Evolutionary conservation across 2,797 vertebrate genomes (phyloP).

Genomic region (Cryptoprocta ferox): DNA sequence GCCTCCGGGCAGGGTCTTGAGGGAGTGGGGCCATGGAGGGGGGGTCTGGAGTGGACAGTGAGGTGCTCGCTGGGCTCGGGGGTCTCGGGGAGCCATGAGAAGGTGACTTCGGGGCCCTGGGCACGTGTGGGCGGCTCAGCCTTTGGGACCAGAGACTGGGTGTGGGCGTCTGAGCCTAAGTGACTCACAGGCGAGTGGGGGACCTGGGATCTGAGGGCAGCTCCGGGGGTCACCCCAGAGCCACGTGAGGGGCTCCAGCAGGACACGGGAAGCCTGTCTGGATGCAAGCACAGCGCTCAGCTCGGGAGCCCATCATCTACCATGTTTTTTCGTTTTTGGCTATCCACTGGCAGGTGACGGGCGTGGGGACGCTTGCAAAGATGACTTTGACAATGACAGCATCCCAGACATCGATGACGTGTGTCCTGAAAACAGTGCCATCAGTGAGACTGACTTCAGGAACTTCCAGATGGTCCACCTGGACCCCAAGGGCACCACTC

Average conservation of each 20-base stretch:
- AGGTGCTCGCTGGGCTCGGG: background rate
- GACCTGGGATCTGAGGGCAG: background rate
- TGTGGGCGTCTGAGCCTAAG: background rate
- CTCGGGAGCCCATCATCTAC: background rate
- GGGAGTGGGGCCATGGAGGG: background rate
- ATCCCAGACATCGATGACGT: constrained; percentile 96
- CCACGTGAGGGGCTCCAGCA: background rate
- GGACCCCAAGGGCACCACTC: constrained; percentile 98
- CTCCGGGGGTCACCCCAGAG: background rate
- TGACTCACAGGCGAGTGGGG: background rate
- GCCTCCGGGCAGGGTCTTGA: too few relatives aligned
- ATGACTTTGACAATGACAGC: constrained; percentile 98
- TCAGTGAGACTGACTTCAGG: constrained; percentile 96
- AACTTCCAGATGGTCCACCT: constrained; percentile 99
- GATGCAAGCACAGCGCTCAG: background rate
- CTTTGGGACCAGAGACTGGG: background rate
- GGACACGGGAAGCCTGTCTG: background rate
- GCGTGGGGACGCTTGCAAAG: constrained; percentile 96
- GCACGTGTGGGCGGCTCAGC: background rate
- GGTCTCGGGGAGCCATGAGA: accelerated
- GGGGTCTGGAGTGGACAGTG: background rate
- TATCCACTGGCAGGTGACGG: constrained; percentile 91
- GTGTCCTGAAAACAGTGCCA: constrained; percentile 96
- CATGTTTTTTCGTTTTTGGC: background rate
- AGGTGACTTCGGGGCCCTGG: background rate